Percentiles rank a stretch among this genome's conserved stretches.
Conservation (phyloP, 2,888 invertebrate species). For the Ennomos fuscantarius region DNA sequence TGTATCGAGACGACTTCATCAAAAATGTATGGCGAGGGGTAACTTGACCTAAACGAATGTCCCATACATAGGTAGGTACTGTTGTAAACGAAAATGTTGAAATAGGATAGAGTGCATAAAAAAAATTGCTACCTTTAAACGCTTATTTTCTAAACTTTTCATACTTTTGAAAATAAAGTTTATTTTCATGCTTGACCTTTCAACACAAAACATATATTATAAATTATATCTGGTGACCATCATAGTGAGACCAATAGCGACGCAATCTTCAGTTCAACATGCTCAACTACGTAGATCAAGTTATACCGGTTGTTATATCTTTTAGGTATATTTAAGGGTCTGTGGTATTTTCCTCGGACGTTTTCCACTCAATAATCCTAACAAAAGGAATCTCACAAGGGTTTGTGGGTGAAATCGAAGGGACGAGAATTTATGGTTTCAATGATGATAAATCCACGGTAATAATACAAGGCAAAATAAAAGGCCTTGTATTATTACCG, state of each 20-base stretch:
- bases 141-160: too few relatives aligned
- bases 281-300: neutral
- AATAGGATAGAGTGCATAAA: too few relatives aligned
- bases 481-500: too few relatives aligned
- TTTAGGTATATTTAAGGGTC: slow-evolving; percentile 29
- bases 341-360: slow-evolving; percentile 53
- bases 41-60: too few relatives aligned
- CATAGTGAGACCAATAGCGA: neutral
- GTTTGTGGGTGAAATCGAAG: slow-evolving; percentile 46
- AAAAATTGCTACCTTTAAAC: too few relatives aligned
- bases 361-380: slow-evolving; percentile 63
- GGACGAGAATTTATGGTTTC: slow-evolving; percentile 47
- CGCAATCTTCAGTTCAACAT: neutral
- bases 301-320: neutral
- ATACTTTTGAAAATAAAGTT: neutral
- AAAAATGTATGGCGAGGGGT: too few relatives aligned
- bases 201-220: neutral
- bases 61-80: too few relatives aligned
- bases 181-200: neutral
- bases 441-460: slow-evolving; percentile 35
- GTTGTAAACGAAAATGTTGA: too few relatives aligned
- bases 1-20: too few relatives aligned
- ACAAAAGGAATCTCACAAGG: slow-evolving; percentile 62
- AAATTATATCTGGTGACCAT: neutral
- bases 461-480: slow-evolving; percentile 14